Evolutionary conservation across 2,797 vertebrate genomes (phyloP).

Genomic region (Sardinella longiceps): DNA sequence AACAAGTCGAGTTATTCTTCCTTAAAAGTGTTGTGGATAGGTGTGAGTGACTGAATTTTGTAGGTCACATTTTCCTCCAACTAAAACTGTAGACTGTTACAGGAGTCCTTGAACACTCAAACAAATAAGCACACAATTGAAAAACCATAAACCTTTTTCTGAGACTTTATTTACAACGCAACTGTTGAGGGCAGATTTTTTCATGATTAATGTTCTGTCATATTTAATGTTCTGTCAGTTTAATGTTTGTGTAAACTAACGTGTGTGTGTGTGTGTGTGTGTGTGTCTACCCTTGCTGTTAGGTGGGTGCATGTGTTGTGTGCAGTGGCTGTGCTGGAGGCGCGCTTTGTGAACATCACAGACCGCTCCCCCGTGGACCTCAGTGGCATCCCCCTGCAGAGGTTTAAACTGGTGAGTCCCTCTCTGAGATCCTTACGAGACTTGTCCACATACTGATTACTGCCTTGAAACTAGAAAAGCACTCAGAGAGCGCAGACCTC

Average conservation of each 20-base stretch:
- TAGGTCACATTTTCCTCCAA: no score
- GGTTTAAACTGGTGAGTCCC: constrained; percentile 90
- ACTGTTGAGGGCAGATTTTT: neutral
- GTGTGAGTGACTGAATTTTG: no score
- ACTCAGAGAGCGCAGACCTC: no score
- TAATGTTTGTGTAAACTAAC: neutral
- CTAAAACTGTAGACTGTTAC: no score
- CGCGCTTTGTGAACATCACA: constrained; percentile 92
- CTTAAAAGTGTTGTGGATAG: no score
- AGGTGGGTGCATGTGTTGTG: constrained; percentile 99
- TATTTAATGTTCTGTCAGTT: no score
- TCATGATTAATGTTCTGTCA: neutral
- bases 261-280: neutral
- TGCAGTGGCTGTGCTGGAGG: constrained; percentile 93
- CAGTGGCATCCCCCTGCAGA: constrained; percentile 93
- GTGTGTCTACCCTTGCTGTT: constrained; percentile 11
- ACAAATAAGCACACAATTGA: neutral
- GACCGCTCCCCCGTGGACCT: constrained; percentile 94
- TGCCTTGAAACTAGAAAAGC: no score
- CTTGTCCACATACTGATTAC: no score
- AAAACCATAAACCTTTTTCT: neutral
- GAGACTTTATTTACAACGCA: no score
- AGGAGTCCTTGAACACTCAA: no score
- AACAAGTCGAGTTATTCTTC: no score
- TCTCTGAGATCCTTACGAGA: no score